Evolutionary conservation across 2,113 vertebrate species (phyloP).

Genomic region (Struthidea cinerea): DNA sequence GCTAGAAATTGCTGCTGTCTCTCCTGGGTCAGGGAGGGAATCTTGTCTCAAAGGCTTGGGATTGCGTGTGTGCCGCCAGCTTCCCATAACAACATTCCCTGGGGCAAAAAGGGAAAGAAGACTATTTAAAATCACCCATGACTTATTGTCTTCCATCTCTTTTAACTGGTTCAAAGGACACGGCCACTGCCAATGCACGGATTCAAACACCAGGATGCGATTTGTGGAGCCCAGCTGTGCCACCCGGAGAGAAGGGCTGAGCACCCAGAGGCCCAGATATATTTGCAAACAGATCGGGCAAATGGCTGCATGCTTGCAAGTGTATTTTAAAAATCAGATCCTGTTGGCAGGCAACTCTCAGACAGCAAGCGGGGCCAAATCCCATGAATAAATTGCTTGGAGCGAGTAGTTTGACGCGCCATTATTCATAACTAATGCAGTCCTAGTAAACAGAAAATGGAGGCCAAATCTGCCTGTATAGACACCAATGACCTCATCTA

Average conservation of each 20-base stretch:
- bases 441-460: constrained; percentile 63
- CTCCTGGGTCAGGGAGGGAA: not conserved
- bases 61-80: not conserved
- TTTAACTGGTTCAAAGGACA: not conserved
- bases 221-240: not conserved
- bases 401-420: constrained; percentile 53
- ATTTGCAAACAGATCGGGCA: constrained; percentile 15
- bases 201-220: not conserved
- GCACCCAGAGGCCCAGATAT: not conserved
- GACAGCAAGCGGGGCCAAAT: constrained; percentile 56
- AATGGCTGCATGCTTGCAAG: not conserved
- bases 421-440: constrained; percentile 67
- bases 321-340: constrained; percentile 54
- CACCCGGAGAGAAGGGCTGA: not conserved
- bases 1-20: not conserved
- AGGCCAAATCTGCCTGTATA: constrained; percentile 54
- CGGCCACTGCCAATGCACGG: fast-evolving
- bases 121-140: not conserved
- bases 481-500: constrained; percentile 57
- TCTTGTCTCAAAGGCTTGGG: constrained; percentile 14
- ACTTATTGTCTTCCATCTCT: not conserved
- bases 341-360: constrained; percentile 56
- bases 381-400: constrained; percentile 65
- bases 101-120: not conserved
- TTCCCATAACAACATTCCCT: not conserved